Evolutionary conservation across 1,140 invertebrate genomes (phyloP), one percentile per base, ranked within the genome.

Genomic region (Lasioglossum baleicum): DNA sequence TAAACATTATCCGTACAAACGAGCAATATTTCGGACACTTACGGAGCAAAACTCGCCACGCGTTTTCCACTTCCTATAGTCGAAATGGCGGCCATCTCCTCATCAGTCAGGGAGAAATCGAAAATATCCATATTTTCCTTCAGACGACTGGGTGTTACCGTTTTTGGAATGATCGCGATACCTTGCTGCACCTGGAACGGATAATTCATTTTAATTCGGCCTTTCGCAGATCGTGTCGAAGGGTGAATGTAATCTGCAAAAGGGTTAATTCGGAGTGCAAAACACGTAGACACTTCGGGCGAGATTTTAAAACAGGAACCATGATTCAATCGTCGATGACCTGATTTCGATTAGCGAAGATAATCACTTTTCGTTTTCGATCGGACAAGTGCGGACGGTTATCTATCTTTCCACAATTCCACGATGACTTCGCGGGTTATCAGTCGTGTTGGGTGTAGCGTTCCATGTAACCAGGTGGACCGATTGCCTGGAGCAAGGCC

Each of bases 81-180:
- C 71, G 87, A 79, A 7, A 92, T 80, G 15, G 51, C 35, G 8
- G 69, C 66, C 74, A 96, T 93, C 89, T 97, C 96, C 53, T 95
- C 94, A 0, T 92, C 86, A 0, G 94, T 94, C 2, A 97, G 89
- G 71, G 93, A 89, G 89, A 97, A 97, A 90, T 97, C 95, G 88
- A 96, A 97, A 35, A 96, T 90, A 48, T 96, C 90, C 56, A 96
- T 95, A 87, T 98, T 98, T 80, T 96, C 94, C 11, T 93, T 93
- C 31, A 98, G 95, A 53, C 97, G 94, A 2, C 91, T 85, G 82
- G 95, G 94, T 75, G 95, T 96, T 2, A 95, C 94, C 2, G 96
- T 97, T 87, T 97, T 97, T 4, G 97, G 96, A 82, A 98, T 96
- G 0, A 95, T 82, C 2, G 79, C 84, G 20, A 87, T 82, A 35